A percentile compares a stretch with the other conserved stretches of the same genome.
Conservation (phyloP, 1,140 invertebrate species). For the Psilanteris sp. region DNA sequence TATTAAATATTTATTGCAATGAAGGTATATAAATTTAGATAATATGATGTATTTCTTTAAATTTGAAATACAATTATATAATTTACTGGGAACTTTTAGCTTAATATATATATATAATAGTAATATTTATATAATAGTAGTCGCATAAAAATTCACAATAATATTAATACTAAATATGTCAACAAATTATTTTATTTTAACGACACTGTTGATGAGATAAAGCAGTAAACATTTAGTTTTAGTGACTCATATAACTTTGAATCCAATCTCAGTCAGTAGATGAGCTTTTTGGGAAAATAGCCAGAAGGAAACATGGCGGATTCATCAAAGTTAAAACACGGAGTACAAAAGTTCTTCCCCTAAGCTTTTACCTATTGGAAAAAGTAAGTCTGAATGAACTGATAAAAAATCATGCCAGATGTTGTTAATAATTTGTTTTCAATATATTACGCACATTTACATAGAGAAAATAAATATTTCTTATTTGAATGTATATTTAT, state of each 20-base stretch:
- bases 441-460: no score
- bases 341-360: constrained; percentile 40
- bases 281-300: constrained; percentile 38
- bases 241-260: constrained; percentile 50
- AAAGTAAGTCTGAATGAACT: constrained; percentile 56
- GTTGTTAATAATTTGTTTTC: no score
- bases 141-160: no score
- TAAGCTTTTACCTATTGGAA: constrained; percentile 53
- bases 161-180: constrained; percentile 15
- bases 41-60: no score
- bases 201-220: constrained; percentile 40
- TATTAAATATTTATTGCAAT: constrained; percentile 52
- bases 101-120: no score
- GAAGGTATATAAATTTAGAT: no score
- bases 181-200: constrained; percentile 13
- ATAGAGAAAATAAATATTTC: no score
- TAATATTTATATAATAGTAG: no score
- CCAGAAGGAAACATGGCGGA: constrained; percentile 36
- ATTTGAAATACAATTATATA: no score
- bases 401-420: no score
- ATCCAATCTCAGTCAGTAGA: constrained; percentile 52
- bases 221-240: constrained; percentile 38
- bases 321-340: constrained; percentile 53
- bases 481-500: no score
- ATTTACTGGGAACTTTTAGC: no score